Conservation (phyloP, 2,888 invertebrate species). For the Dryadula phaetusa region DNA sequence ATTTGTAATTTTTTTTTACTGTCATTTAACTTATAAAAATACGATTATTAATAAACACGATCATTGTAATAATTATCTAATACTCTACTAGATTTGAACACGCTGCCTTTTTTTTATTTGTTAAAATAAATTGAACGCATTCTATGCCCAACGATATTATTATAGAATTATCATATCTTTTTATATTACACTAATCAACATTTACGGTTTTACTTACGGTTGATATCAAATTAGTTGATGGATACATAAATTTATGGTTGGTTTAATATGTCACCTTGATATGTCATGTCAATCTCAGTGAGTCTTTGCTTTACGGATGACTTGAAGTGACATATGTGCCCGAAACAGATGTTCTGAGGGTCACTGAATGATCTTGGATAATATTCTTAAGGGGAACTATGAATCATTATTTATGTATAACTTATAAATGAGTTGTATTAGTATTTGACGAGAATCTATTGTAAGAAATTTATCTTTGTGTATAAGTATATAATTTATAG, state of each 20-base stretch:
- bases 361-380: conserved; percentile 22
- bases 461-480: not conserved
- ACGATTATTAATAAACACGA: too few species aligned
- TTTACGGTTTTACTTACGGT: not conserved
- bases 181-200: not conserved
- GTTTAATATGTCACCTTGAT: conserved; percentile 34
- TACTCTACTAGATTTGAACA: not conserved
- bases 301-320: conserved; percentile 39
- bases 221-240: conserved; percentile 11
- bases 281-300: conserved; percentile 39
- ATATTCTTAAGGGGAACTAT: conserved; percentile 15
- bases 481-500: not conserved
- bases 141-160: not conserved
- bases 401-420: conserved; percentile 16
- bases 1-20: too few species aligned
- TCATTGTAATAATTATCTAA: too few species aligned
- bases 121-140: not conserved
- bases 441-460: not conserved
- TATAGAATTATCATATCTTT: not conserved
- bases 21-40: too few species aligned
- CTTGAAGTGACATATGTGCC: conserved; percentile 33
- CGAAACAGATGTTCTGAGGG: conserved; percentile 34
- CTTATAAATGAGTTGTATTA: not conserved
- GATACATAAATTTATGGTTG: conserved; percentile 23
- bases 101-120: not conserved